These are phyloP conservation scores for Bombus consobrinus DNA, from an alignment of 1,140 invertebrate genomes.

Conservation along the genomic window DNA sequence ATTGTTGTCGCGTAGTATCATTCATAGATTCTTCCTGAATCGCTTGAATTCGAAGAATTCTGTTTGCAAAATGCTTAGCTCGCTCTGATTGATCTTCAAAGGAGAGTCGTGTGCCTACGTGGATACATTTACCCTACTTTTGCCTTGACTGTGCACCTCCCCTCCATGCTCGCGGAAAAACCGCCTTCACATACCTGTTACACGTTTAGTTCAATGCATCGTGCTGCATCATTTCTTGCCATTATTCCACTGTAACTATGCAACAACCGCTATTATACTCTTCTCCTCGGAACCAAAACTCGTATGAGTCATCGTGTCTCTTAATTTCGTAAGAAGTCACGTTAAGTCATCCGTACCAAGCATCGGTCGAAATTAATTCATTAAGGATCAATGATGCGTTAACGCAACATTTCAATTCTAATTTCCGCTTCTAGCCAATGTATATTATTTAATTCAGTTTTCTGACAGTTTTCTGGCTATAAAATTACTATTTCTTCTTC, in stretches of 20 bases:
- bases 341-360: neutral
- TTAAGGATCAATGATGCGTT: neutral
- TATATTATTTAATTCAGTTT: too few relatives aligned
- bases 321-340: neutral
- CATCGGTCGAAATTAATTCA: neutral
- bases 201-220: conserved; percentile 49
- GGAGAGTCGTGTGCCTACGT: conserved; percentile 52
- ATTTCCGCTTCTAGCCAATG: neutral
- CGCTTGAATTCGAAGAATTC: neutral
- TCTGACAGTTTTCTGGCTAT: accelerated
- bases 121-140: conserved; percentile 68
- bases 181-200: conserved; percentile 64
- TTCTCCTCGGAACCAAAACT: neutral
- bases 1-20: neutral
- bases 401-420: neutral
- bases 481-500: neutral
- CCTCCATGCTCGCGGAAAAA: conserved; percentile 58
- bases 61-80: conserved; percentile 25
- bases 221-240: conserved; percentile 46
- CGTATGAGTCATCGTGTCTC: neutral
- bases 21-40: conserved; percentile 8
- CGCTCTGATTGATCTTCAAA: conserved; percentile 55
- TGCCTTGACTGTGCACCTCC: conserved; percentile 57
- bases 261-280: neutral
- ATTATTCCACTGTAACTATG: conserved; percentile 19